Percentiles rank a stretch among this genome's conserved stretches.
phyloP scores from a whole-genome alignment of 2,797 vertebrate genomes.

The Micromesistius poutassou region DNA sequence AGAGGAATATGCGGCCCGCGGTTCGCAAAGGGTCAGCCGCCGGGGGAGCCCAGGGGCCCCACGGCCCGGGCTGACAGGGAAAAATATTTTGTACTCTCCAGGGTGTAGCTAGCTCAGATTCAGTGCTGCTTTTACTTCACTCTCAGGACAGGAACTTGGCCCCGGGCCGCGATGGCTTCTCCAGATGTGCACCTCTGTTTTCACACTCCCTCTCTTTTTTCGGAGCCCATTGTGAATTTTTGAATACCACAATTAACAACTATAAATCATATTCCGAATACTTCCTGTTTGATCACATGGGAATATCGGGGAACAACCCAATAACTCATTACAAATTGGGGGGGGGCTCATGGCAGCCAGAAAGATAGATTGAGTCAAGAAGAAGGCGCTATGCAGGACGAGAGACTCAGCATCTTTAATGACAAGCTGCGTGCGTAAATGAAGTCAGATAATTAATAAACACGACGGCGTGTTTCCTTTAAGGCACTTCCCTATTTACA shows the following conservation, averaged over 20 bases:
- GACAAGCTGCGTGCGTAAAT: slow-evolving; percentile 55
- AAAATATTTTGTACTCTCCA: slow-evolving; percentile 73
- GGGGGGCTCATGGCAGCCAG: slow-evolving; percentile 66
- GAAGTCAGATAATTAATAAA: slow-evolving; percentile 54
- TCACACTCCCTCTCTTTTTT: slow-evolving; percentile 46
- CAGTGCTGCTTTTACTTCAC: slow-evolving; percentile 69
- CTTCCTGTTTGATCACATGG: slow-evolving; percentile 71
- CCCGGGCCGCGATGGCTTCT: slow-evolving; percentile 66
- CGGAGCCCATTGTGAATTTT: slow-evolving; percentile 71
- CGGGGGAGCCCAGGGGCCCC: slow-evolving; percentile 48
- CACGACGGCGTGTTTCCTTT: slow-evolving; percentile 46
- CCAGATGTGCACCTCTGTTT: slow-evolving; percentile 76
- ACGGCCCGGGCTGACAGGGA: slow-evolving; percentile 64
- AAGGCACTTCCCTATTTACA: slow-evolving; percentile 45
- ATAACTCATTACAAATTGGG: slow-evolving; percentile 74
- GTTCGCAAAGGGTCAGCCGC: slow-evolving; percentile 54
- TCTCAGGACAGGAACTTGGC: slow-evolving; percentile 76
- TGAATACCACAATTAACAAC: slow-evolving; percentile 75
- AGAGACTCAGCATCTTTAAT: slow-evolving; percentile 50
- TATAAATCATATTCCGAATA: slow-evolving; percentile 77
- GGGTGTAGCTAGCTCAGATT: slow-evolving; percentile 73
- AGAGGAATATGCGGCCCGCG: slow-evolving; percentile 44
- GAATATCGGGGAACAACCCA: slow-evolving; percentile 70
- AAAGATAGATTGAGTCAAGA: slow-evolving; percentile 61
- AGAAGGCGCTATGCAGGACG: slow-evolving; percentile 47